Evolutionary conservation across 2,113 vertebrate species (phyloP).

Genomic region (Recurvirostra avosetta): DNA sequence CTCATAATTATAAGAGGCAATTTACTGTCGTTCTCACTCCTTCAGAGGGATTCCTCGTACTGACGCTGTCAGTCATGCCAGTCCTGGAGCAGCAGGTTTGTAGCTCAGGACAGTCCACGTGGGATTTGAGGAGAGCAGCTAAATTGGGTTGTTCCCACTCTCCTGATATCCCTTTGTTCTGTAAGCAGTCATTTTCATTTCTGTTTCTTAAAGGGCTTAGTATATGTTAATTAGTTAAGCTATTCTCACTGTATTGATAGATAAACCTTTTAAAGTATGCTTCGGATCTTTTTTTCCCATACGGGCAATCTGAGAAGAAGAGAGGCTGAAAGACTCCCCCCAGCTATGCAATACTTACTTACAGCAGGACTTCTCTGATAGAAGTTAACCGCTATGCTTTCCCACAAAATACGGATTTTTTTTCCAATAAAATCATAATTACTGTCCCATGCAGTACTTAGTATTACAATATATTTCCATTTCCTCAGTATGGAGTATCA

Average conservation of each 20-base stretch:
- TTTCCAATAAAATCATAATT: neutral
- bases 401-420: neutral
- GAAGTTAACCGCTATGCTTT: neutral
- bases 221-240: neutral
- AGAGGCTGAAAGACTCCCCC: neutral
- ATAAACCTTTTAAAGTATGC: neutral
- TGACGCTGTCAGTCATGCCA: neutral
- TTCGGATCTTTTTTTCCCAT: neutral
- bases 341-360: neutral
- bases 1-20: constrained; percentile 8
- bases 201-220: neutral
- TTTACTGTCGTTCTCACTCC: constrained; percentile 39
- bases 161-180: neutral
- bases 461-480: constrained; percentile 1
- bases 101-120: rapidly evolving
- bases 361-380: neutral
- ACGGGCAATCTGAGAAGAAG: neutral
- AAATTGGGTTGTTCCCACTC: neutral
- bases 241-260: neutral
- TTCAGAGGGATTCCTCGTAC: constrained; percentile 11
- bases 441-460: neutral
- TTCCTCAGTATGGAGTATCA: neutral
- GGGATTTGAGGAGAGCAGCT: neutral
- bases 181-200: neutral
- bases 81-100: neutral